Percentiles rank a stretch among this genome's conserved stretches.
phyloP scores from a whole-genome alignment of 1,140 invertebrate genomes.

The Eriocheir sinensis region DNA sequence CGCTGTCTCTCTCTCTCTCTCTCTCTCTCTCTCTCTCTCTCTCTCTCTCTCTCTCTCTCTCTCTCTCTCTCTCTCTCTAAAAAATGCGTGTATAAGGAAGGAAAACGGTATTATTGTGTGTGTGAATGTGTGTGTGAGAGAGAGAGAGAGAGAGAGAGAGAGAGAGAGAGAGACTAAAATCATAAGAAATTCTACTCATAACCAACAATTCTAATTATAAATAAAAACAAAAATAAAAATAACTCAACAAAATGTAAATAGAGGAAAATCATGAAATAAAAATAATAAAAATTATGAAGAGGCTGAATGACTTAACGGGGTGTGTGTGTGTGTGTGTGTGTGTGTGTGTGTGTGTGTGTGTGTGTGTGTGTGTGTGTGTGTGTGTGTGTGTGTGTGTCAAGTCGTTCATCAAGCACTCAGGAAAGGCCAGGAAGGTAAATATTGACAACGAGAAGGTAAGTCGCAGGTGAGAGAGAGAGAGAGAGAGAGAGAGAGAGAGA shows the following conservation, averaged over 20 bases:
- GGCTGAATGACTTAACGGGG: not conserved
- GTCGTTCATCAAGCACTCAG: constrained; percentile 56
- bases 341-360: constrained; percentile 55
- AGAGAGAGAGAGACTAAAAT: no score
- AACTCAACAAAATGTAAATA: no score
- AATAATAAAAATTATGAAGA: not conserved
- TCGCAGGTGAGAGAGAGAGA: not conserved
- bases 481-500: not conserved
- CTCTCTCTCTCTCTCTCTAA: not conserved
- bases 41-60: not conserved
- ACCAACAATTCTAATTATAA: no score
- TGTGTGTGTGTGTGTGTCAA: constrained; percentile 66
- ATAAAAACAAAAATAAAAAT: no score
- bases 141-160: no score
- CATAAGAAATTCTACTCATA: no score
- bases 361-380: constrained; percentile 52
- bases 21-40: constrained; percentile 10
- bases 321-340: constrained; percentile 5
- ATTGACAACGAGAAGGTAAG: constrained; percentile 25
- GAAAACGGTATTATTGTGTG: no score
- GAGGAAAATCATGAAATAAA: not conserved
- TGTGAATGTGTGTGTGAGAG: no score
- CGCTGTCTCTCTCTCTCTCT: not conserved
- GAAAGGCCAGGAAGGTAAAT: constrained; percentile 43
- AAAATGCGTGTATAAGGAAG: not conserved